Evolutionary conservation across 2,113 vertebrate species (phyloP).

Genomic region (Leiothrix lutea): DNA sequence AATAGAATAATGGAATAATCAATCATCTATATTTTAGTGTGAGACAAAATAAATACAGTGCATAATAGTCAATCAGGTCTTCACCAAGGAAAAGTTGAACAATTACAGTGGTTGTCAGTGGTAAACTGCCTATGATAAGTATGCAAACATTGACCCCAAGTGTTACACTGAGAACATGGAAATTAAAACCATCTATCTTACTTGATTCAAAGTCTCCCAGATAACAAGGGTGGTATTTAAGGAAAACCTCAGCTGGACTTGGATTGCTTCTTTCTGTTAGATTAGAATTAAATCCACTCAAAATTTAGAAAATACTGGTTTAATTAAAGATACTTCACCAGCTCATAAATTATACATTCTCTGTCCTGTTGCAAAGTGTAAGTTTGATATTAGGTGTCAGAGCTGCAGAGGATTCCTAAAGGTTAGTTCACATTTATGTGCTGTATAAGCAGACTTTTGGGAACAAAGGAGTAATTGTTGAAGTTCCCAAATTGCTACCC

Average conservation of each 20-base stretch:
- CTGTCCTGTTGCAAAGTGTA: background rate
- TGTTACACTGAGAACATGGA: slow-evolving; percentile 64
- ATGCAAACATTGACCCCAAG: slow-evolving; percentile 72
- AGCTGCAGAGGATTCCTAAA: slow-evolving; percentile 50
- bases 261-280: slow-evolving; percentile 47
- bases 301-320: slow-evolving; percentile 60
- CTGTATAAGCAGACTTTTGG: background rate
- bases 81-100: slow-evolving; percentile 59
- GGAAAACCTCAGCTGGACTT: slow-evolving; percentile 17
- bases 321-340: slow-evolving; percentile 53
- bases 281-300: slow-evolving; percentile 65
- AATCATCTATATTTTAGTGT: slow-evolving; percentile 71
- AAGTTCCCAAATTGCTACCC: slow-evolving; percentile 4
- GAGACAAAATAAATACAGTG: slow-evolving; percentile 73
- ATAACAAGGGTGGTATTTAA: slow-evolving; percentile 54
- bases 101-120: slow-evolving; percentile 62
- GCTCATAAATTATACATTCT: slow-evolving; percentile 45
- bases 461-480: background rate
- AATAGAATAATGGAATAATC: slow-evolving; percentile 75
- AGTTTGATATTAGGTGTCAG: slow-evolving; percentile 24
- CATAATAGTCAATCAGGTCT: slow-evolving; percentile 63
- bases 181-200: slow-evolving; percentile 73
- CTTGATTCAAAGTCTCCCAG: slow-evolving; percentile 40
- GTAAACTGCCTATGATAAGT: slow-evolving; percentile 68
- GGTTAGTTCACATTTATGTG: slow-evolving; percentile 9